phyloP scores from a whole-genome alignment of 1,140 invertebrate genomes.

The Aleiodes sp. region DNA sequence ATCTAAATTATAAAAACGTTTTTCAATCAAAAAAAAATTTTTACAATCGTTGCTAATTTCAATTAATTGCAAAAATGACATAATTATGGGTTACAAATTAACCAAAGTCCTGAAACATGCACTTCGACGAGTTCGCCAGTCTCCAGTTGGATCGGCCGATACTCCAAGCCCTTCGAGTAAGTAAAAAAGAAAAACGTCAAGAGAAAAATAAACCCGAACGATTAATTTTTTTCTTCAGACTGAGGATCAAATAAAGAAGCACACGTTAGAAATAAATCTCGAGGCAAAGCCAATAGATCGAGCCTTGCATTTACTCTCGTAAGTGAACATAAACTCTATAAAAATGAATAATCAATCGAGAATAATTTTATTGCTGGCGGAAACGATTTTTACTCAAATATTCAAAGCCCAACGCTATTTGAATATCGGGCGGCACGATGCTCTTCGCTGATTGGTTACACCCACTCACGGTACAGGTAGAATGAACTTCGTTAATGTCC shows the following conservation, averaged over 20 bases:
- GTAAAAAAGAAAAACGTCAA: neutral
- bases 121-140: conserved; percentile 48
- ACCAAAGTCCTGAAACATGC: conserved; percentile 30
- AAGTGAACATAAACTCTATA: conserved; percentile 42
- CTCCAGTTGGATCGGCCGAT: conserved; percentile 51
- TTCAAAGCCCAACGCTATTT: no score
- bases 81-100: neutral
- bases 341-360: neutral
- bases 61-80: neutral
- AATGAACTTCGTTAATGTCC: neutral
- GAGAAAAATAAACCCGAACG: no score
- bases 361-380: no score
- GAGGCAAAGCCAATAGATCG: conserved; percentile 49
- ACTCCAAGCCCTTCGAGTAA: conserved; percentile 27
- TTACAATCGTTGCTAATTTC: neutral
- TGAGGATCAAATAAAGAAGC: conserved; percentile 51
- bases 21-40: no score
- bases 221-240: conserved; percentile 46
- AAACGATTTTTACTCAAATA: no score
- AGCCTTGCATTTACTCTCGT: conserved; percentile 54
- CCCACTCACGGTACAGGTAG: neutral
- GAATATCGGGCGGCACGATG: neutral
- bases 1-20: no score
- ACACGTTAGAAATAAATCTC: conserved; percentile 46
- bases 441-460: neutral